Base-by-base conservation (phyloP, 64 coral and sea anemone species). In the Montipora foliosa region DNA sequence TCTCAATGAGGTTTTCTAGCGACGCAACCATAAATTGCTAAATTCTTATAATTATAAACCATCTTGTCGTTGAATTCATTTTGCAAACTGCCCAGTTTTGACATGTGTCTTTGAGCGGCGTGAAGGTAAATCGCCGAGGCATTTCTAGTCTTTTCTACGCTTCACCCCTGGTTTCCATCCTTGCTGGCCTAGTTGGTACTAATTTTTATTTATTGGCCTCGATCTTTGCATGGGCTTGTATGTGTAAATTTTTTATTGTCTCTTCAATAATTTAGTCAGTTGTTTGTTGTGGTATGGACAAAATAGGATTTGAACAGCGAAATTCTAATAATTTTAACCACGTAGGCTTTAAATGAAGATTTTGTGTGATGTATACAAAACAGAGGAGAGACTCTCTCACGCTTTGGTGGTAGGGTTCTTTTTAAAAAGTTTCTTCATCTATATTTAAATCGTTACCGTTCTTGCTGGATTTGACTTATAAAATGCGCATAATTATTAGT, bases 401-500 rank as follows among this genome's bases (percentile, higher is more conserved):
- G 1, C 6, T 19, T 73, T 45, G 10, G 16, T 15, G 48, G 6
- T 2, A 49, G 49, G 8, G 17, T 5, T 49, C 5, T 86, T 67
- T 6, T 71, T 3, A 9, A 3, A 20, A 86, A 70, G 49, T 86
- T 19, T 7, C 17, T 49, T 50, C 64, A 49, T 86, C 8, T 19
- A 71, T 21, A 71, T 70, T 72, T 57, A 49, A 71, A 72, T 82
- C 14, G 80, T 24, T 68, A 86, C 44, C 47, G 2, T 16, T 68
- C 49, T 67, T 8, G 12, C 48, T 19, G 46, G 22, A 64, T 86
- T 86, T 51, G 64, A 50, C 45, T 70, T 86, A 16, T 45, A 50
- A 50, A 49, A 86, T 71, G 61, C 61, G 81, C 81, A 84, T 84
- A 84, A 37, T 84, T 14, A 84, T 84, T 84, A 84, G 8, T n/a